Base-by-base conservation (phyloP, 2,888 invertebrate species). In the Drosophila eohydei region DNA sequence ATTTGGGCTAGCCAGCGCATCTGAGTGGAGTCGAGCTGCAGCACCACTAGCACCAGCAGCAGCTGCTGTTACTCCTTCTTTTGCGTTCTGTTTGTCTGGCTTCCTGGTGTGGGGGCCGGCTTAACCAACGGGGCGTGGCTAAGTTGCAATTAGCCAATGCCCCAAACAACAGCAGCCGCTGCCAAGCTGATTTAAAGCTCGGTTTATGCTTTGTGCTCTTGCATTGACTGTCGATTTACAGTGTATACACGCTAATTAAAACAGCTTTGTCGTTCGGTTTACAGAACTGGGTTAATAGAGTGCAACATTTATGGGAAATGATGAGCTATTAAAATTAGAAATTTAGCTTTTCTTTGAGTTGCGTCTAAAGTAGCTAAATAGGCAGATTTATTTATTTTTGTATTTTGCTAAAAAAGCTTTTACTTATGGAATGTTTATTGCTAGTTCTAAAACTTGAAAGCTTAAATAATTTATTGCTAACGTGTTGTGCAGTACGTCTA, bases 111-210 rank as follows among this genome's bases (percentile, higher is more conserved):
- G 75, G 84, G 78, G 78, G 2, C 2, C 84, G 79, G 85, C 82
- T 78, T 87, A 80, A 82, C 88, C 79, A 84, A 81, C 61, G 69
- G 85, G 84, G 84, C 89, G 89, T 89, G 88, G 82, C 88, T 82
- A 85, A 89, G 85, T 71, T 89, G 89, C 85, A 85, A 88, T 88
- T 89, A 85, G 83, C 78, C 89, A 71, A 68, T 50, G 30, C 38
- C 36, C 21, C 34, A 26, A 12, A 11, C 55, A 30, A 14, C 55
- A 30, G 34, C 32, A 58, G 38, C 32, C 38, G 55, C 50, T 34
- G 16, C 16, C 12, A 3, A 50, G 50, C 74, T 85, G 74, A 66
- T 86, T 84, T 82, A 72, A 85, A 85, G 77, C 66, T 72, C 73
- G 63, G 76, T 78, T 78, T 80, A 59, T 77, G 61, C 78, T 80